These are phyloP conservation scores for Nerophis lumbriciformis DNA, from an alignment of 2,113 vertebrate genomes.

Conservation along the genomic window DNA sequence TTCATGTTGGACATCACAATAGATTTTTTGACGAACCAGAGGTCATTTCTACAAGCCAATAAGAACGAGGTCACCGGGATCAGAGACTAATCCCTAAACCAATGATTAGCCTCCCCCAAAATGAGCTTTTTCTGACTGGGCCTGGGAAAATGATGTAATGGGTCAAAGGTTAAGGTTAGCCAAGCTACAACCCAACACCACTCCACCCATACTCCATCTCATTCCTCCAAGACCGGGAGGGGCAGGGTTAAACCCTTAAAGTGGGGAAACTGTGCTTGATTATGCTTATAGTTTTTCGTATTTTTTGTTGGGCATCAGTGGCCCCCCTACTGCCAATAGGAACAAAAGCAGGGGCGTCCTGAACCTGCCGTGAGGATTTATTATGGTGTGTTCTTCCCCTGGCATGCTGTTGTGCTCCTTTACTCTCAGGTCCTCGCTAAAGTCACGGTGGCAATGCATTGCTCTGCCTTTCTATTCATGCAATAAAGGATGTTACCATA, in stretches of 20 bases:
- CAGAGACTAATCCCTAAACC: conserved; percentile 36
- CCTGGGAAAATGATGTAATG: conserved; percentile 3
- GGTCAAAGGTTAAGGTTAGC: background rate
- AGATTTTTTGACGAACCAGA: conserved; percentile 16
- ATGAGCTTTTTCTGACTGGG: conserved; percentile 31
- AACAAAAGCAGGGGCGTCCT: conserved; percentile 56
- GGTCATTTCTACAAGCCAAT: conserved; percentile 40
- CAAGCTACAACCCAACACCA: conserved; percentile 15
- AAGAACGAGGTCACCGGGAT: conserved; percentile 47
- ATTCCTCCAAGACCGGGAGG: conserved; percentile 23
- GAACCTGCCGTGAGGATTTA: conserved; percentile 61
- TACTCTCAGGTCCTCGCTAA: conserved; percentile 28
- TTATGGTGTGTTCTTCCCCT: conserved; percentile 39
- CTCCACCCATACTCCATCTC: conserved; percentile 5
- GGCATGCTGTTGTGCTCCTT: conserved; percentile 37
- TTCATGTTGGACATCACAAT: conserved; percentile 34
- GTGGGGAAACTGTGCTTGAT: conserved; percentile 56
- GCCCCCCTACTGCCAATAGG: conserved; percentile 51
- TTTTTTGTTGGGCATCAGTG: conserved; percentile 55
- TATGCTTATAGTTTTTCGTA: conserved; percentile 51
- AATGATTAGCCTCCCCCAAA: conserved; percentile 14
- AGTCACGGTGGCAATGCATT: conserved; percentile 34
- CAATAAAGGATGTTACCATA: background rate
- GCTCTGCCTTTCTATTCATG: conserved; percentile 14
- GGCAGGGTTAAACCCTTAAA: conserved; percentile 46